Evolutionary conservation across 2,113 vertebrate genomes (phyloP), one percentile per base, ranked within the genome.

Genomic region (Thalassoma bifasciatum): DNA sequence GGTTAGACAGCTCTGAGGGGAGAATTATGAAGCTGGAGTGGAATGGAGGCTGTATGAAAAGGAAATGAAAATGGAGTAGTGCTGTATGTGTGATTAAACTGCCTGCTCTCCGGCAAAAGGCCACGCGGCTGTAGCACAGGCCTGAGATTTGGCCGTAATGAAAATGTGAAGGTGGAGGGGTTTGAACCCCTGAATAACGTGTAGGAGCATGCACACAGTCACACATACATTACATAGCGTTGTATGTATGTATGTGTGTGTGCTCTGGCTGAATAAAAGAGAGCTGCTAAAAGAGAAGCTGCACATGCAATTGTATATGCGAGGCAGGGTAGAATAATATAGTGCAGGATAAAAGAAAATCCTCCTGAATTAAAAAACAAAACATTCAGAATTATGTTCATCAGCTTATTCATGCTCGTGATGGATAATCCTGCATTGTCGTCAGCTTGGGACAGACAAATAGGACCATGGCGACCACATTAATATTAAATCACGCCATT

Each of bases 21-120:
- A 83, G 91, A 93, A 93, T 94, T 93, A 93, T 93, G 90, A 93
- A 91, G 91, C 88, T 57, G 40, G 79, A 85, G 86, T 89, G 88
- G 86, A 88, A 93, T 92, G 78, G 89, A 89, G 85, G 90, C 84
- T 86, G 89, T 79, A 90, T 92, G 90, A 90, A 88, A 85, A 87
- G 92, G 92, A 92, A 94, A 93, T 93, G 90, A 91, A 93, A 93
- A 92, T 92, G 91, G 90, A 93, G 91, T 89, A 90, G 88, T 83
- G 91, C 86, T 89, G 90, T 91, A 91, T 93, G 91, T 93, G 92
- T 94, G 93, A 94, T 94, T 94, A 94, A 93, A 94, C 91, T 89
- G 91, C 90, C 89, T 87, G 88, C 89, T 89, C 60, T 79, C 88
- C 88, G 4, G 86, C 89, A 77, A 89, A 92, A 92, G 92, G 91